Percentiles rank a stretch among this genome's conserved stretches.
phyloP scores from a whole-genome alignment of 2,797 vertebrate genomes.

The Eospalax fontanierii region DNA sequence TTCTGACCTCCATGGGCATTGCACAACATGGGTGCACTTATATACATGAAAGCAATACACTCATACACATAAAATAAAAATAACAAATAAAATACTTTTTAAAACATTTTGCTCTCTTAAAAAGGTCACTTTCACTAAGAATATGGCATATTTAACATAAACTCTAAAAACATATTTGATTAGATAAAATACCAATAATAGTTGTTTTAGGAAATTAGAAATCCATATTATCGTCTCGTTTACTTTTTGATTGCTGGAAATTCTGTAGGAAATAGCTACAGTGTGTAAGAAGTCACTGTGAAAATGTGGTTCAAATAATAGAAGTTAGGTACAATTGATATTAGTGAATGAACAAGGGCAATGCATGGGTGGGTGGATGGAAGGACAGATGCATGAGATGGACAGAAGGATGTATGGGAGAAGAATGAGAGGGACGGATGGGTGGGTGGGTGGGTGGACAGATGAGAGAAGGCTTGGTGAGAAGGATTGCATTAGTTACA shows the following conservation, averaged over 20 bases:
- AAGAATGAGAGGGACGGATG: too few species aligned
- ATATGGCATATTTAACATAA: constrained; percentile 47
- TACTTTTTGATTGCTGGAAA: background rate
- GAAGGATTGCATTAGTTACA: background rate
- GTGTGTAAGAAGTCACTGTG: background rate
- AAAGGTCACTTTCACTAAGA: background rate
- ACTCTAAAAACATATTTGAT: background rate
- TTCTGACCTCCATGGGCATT: too few species aligned
- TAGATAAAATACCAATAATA: constrained; percentile 46
- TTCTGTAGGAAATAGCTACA: constrained; percentile 31
- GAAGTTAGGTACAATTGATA: background rate
- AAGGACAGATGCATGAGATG: too few species aligned
- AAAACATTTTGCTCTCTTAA: constrained; percentile 52
- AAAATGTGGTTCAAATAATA: background rate
- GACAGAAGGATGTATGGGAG: too few species aligned
- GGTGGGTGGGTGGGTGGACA: background rate
- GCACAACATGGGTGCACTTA: too few species aligned
- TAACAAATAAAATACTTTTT: too few species aligned
- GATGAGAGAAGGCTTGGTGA: background rate
- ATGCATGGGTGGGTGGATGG: background rate
- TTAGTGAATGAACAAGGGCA: background rate
- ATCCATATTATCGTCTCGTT: background rate
- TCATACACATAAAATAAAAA: too few species aligned
- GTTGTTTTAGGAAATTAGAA: constrained; percentile 7
- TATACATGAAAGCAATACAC: too few species aligned